These are phyloP conservation scores for Phthorimaea operculella DNA, from an alignment of 1,140 invertebrate genomes.

Conservation along the genomic window DNA sequence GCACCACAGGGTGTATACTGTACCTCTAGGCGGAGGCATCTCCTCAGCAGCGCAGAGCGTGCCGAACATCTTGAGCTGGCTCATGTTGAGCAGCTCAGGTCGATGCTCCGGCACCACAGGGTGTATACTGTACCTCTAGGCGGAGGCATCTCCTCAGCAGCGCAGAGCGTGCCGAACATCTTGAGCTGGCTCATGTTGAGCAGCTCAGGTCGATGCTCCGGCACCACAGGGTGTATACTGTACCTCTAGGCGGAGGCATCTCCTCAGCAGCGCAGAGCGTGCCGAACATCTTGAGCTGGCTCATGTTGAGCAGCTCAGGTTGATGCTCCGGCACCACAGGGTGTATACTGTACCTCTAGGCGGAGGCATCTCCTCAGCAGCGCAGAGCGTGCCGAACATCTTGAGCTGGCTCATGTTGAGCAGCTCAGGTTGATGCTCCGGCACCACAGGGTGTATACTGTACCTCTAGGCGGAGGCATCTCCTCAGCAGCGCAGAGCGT, in stretches of 20 bases:
- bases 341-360: constrained; percentile 71
- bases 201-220: no score
- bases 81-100: constrained; percentile 86
- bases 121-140: constrained; percentile 71
- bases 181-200: constrained; percentile 84
- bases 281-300: constrained; percentile 88
- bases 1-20: no score
- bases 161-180: constrained; percentile 90
- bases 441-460: no score
- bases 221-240: no score
- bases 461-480: constrained; percentile 80
- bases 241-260: constrained; percentile 80
- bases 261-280: constrained; percentile 91
- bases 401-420: constrained; percentile 84
- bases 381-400: constrained; percentile 90
- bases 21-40: constrained; percentile 80
- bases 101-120: no score
- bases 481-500: constrained; percentile 91
- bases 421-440: no score
- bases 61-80: constrained; percentile 88
- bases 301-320: constrained; percentile 86
- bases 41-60: constrained; percentile 91
- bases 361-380: constrained; percentile 88
- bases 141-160: constrained; percentile 88
- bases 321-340: no score